Evolutionary conservation across 2,888 invertebrate species (phyloP).

Genomic region (Gastracanthus pulcherrimus): DNA sequence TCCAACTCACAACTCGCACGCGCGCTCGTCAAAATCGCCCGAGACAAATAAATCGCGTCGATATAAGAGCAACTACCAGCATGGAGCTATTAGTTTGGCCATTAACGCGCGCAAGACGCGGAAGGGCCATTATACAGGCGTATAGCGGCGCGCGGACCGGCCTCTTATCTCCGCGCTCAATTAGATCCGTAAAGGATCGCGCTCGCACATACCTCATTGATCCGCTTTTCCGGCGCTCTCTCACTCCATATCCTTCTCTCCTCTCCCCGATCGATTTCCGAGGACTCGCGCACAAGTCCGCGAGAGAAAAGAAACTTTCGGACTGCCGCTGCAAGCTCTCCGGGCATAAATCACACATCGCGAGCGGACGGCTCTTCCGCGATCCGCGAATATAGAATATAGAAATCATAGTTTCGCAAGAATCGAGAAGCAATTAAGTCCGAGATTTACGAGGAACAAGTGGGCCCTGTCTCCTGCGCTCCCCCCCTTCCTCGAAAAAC

Average conservation of each 20-base stretch:
- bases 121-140: constrained; percentile 71
- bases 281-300: not conserved
- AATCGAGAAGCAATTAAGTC: not conserved
- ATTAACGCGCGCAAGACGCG: constrained; percentile 69
- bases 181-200: constrained; percentile 74
- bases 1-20: too few species aligned
- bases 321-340: not conserved
- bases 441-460: not conserved
- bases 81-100: constrained; percentile 72
- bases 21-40: too few species aligned
- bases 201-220: constrained; percentile 70
- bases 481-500: too few species aligned
- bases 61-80: too few species aligned
- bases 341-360: not conserved
- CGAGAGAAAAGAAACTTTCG: not conserved
- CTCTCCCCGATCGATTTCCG: not conserved
- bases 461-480: too few species aligned
- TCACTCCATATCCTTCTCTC: not conserved
- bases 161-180: constrained; percentile 76
- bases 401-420: too few species aligned
- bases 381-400: too few species aligned
- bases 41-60: too few species aligned
- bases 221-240: constrained; percentile 52
- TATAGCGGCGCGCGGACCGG: constrained; percentile 63
- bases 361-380: too few species aligned